A percentile compares a stretch with the other conserved stretches of the same genome.
phyloP scores from a whole-genome alignment of 2,888 invertebrate genomes.

The Hypomecis atomaria region DNA sequence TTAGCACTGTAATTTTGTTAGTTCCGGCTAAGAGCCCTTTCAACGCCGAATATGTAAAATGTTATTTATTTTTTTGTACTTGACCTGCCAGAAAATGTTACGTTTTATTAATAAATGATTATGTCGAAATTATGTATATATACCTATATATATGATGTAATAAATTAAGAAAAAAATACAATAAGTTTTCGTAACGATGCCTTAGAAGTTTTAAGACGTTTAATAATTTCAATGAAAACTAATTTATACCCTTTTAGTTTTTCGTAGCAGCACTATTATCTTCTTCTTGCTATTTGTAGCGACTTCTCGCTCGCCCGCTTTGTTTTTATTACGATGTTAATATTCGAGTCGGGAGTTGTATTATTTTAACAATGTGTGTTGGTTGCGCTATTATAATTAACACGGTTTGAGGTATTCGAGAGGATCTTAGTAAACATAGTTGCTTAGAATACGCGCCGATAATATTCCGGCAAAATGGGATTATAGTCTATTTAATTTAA shows the following conservation, averaged over 20 bases:
- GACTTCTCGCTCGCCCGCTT: slow-evolving; percentile 35
- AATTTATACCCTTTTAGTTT: slow-evolving; percentile 63
- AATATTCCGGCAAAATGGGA: slow-evolving; percentile 74
- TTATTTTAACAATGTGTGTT: slow-evolving; percentile 72
- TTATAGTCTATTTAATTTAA: slow-evolving; percentile 66
- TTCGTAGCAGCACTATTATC: slow-evolving; percentile 38
- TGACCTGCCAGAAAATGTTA: slow-evolving; percentile 76
- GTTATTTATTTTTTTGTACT: slow-evolving; percentile 62
- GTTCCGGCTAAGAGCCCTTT: slow-evolving; percentile 60
- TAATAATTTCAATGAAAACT: slow-evolving; percentile 63
- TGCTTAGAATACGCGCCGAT: slow-evolving; percentile 70
- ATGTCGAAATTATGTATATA: slow-evolving; percentile 83
- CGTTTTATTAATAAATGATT: slow-evolving; percentile 73
- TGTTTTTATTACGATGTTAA: slow-evolving; percentile 36
- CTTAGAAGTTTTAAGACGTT: slow-evolving; percentile 78
- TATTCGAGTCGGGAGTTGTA: slow-evolving; percentile 48
- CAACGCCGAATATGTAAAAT: slow-evolving; percentile 37
- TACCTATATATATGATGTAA: slow-evolving; percentile 82
- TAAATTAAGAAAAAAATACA: slow-evolving; percentile 82
- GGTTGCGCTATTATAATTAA: slow-evolving; percentile 75
- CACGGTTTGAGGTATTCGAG: slow-evolving; percentile 75
- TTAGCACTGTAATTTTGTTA: slow-evolving; percentile 63
- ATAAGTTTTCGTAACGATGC: slow-evolving; percentile 82
- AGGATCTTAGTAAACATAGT: slow-evolving; percentile 70
- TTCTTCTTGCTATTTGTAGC: slow-evolving; percentile 44